Conservation (phyloP, 2,113 vertebrate species). For the Heterocephalus glaber region DNA sequence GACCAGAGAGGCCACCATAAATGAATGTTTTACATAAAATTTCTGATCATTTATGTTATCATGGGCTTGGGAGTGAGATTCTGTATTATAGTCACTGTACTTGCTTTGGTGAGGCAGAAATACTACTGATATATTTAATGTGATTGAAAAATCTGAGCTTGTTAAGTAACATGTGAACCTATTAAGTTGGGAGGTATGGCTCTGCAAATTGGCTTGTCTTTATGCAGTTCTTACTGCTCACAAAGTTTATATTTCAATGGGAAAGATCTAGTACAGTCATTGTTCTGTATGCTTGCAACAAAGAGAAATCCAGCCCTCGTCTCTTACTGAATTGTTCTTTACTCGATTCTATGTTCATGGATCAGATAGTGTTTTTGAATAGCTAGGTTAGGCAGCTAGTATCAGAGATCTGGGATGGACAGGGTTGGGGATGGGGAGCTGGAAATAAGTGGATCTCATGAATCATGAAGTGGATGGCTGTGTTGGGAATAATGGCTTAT, state of each 20-base stretch:
- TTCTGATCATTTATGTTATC: not conserved
- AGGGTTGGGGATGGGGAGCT: not conserved
- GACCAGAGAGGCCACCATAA: not conserved
- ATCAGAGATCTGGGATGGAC: constrained; percentile 22
- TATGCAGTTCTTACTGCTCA: not conserved
- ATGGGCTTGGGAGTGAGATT: not conserved
- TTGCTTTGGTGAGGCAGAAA: not conserved
- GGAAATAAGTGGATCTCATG: constrained; percentile 19
- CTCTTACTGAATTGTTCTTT: not conserved
- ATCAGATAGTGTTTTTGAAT: not conserved
- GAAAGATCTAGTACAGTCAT: not conserved
- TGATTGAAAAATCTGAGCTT: not conserved
- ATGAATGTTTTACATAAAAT: not conserved
- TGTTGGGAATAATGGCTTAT: constrained; percentile 63
- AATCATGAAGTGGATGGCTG: constrained; percentile 39
- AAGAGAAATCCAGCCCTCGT: not conserved
- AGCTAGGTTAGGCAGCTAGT: not conserved
- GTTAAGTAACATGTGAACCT: not conserved
- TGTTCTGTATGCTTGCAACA: not conserved
- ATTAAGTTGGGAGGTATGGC: not conserved
- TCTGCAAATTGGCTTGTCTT: not conserved
- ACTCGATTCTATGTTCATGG: constrained; percentile 43
- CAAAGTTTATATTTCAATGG: not conserved
- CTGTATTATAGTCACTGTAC: not conserved
- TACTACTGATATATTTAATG: not conserved